Evolutionary conservation across 2,888 invertebrate species (phyloP), one percentile per base, ranked within the genome.

Genomic region (Xestia sexstrigata): DNA sequence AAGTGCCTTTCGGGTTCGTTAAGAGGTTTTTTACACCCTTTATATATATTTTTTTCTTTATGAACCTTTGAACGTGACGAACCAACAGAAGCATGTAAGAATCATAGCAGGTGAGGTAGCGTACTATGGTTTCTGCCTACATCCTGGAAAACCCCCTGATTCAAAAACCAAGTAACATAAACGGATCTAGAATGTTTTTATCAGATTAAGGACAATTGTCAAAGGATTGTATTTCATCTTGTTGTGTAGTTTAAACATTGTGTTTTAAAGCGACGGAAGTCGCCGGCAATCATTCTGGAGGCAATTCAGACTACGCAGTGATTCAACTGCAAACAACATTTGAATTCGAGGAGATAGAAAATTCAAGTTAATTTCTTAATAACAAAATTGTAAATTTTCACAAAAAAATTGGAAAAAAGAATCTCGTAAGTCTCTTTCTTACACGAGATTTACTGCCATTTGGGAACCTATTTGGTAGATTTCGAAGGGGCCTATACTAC

Each of bases 261-360:
- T 63, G 42, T 58, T 77, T 72, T 74, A 78, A 78, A 62, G 71
- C 30, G 58, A 11, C 83, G 83, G 83, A 83, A 74, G 83, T 85
- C 72, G 72, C 67, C 23, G 23, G 17, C 66, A 82, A 78, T 85
- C 82, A 74, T 58, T 45, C 70, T 62, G 20, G 49, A 39, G 20
- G n/a, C 82, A 45, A 63, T 15, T 13, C 17, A 68, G 42, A 52
- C 1, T 15, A 35, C 1, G n/a, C 82, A 83, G 83, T 45, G 58
- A 52, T 23, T 60, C 71, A 55, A 82, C 45, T 78, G 30, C 55
- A 49, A 63, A 65, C 79, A 60, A 70, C 3, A n/a, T 45, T 45
- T 13, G 15, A 47, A 71, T 23, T 26, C 1, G 9, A 39, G 9
- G 23, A 30, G 7, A 35, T 35, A 35, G 35, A 35, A 35, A 35